Conservation (phyloP, 2,113 vertebrate species). For the Rafetus swinhoei region DNA sequence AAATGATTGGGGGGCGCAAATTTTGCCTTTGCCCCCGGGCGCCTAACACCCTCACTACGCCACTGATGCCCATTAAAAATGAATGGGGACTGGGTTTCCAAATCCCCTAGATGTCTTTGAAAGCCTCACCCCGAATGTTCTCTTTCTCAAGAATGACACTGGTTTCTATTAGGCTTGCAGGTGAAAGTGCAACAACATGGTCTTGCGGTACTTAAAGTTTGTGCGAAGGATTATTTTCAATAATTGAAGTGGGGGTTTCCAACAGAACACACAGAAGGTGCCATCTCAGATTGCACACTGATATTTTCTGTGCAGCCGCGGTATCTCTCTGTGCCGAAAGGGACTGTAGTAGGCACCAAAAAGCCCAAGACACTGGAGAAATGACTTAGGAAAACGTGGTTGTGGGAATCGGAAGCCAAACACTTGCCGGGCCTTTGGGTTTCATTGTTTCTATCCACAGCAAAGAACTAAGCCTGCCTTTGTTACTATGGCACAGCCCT, state of each 20-base stretch:
- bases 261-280: not conserved
- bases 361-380: not conserved
- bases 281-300: not conserved
- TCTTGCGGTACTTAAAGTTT: not conserved
- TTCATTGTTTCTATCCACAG: not conserved
- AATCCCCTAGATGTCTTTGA: not conserved
- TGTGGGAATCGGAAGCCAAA: fast-evolving
- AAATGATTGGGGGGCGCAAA: too few species aligned
- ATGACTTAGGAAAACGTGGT: not conserved
- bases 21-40: too few species aligned
- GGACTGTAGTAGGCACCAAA: not conserved
- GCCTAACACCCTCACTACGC: too few species aligned
- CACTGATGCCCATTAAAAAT: not conserved
- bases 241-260: not conserved
- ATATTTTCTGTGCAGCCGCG: not conserved
- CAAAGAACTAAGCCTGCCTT: not conserved
- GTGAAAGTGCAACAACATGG: not conserved
- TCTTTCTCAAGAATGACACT: not conserved
- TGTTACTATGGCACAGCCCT: not conserved
- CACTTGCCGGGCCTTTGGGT: not conserved
- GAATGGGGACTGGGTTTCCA: not conserved
- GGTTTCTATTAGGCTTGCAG: not conserved
- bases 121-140: not conserved
- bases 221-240: not conserved
- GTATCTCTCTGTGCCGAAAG: not conserved